Conservation (phyloP, 37 sponge, comb jelly and placozoan genomes). For the Dysidea cf. avara region DNA sequence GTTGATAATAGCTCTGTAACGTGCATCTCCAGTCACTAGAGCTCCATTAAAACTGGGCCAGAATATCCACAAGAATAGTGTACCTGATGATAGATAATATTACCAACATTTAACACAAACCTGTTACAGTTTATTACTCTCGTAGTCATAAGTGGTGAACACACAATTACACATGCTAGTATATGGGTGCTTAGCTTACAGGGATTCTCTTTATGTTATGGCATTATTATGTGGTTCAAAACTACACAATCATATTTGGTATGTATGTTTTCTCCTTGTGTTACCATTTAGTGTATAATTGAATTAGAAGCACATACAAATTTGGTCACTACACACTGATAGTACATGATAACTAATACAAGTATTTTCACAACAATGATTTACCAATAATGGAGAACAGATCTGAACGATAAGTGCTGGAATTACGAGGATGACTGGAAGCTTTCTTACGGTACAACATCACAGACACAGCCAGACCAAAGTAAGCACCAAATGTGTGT, state of each 20-base stretch:
- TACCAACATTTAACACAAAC: too few species aligned
- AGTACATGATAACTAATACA: neutral
- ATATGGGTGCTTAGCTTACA: too few species aligned
- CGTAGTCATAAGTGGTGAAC: too few species aligned
- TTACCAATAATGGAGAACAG: conserved; percentile 93
- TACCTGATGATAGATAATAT: conserved; percentile 35
- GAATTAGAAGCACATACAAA: too few species aligned
- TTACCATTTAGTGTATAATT: too few species aligned
- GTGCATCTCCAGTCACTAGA: conserved; percentile 65
- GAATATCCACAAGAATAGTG: conserved; percentile 90
- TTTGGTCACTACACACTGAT: too few species aligned
- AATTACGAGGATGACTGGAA: conserved; percentile 45
- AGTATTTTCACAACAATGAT: neutral
- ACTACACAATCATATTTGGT: too few species aligned
- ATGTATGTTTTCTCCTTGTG: too few species aligned
- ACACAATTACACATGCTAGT: too few species aligned
- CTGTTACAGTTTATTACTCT: neutral
- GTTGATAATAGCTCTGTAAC: conserved; percentile 84
- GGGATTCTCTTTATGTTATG: too few species aligned
- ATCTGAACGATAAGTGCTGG: conserved; percentile 77
- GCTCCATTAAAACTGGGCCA: conserved; percentile 97
- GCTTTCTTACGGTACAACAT: conserved; percentile 71
- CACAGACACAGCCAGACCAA: conserved; percentile 81
- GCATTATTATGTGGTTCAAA: too few species aligned
- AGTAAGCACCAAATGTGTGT: conserved; percentile 95